These are phyloP conservation scores for Drosophila picticornis DNA, from an alignment of 2,888 invertebrate genomes.

Conservation along the genomic window DNA sequence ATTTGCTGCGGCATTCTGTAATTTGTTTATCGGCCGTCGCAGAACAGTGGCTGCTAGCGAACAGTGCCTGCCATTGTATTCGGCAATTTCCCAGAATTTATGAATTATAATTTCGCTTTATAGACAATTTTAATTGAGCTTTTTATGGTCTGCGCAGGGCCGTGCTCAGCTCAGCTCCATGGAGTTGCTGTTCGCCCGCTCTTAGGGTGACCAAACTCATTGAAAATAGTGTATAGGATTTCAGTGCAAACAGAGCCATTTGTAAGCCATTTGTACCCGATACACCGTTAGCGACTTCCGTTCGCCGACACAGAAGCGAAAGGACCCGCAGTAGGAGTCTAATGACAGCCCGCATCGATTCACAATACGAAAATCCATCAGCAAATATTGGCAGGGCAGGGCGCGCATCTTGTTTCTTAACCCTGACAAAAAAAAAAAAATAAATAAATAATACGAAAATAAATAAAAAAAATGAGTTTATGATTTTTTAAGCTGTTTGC, in stretches of 20 bases:
- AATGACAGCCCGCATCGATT: constrained; percentile 25
- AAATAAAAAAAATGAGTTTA: constrained; percentile 57
- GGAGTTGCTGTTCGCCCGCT: not conserved
- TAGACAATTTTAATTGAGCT: constrained; percentile 85
- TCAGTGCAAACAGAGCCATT: constrained; percentile 72
- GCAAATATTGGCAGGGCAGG: constrained; percentile 63
- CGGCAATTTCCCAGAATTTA: constrained; percentile 85
- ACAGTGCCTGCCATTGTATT: constrained; percentile 84
- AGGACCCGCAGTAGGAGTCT: constrained; percentile 53
- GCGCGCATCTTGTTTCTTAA: constrained; percentile 39
- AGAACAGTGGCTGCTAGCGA: constrained; percentile 27
- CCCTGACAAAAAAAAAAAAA: not conserved
- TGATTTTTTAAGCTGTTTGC: constrained; percentile 80
- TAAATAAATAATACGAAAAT: not conserved
- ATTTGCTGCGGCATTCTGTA: constrained; percentile 55
- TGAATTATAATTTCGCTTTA: constrained; percentile 83
- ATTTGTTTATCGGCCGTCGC: constrained; percentile 67
- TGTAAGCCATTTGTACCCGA: constrained; percentile 74
- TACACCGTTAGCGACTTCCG: constrained; percentile 56
- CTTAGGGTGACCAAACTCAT: constrained; percentile 19
- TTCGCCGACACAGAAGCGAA: constrained; percentile 11
- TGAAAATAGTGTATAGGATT: constrained; percentile 54
- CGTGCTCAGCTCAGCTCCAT: not conserved
- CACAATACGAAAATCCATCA: constrained; percentile 63
- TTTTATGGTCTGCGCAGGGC: constrained; percentile 73